Base-by-base conservation (phyloP, 2,888 invertebrate genomes). In the Spatulosminthurus flaviceps region DNA sequence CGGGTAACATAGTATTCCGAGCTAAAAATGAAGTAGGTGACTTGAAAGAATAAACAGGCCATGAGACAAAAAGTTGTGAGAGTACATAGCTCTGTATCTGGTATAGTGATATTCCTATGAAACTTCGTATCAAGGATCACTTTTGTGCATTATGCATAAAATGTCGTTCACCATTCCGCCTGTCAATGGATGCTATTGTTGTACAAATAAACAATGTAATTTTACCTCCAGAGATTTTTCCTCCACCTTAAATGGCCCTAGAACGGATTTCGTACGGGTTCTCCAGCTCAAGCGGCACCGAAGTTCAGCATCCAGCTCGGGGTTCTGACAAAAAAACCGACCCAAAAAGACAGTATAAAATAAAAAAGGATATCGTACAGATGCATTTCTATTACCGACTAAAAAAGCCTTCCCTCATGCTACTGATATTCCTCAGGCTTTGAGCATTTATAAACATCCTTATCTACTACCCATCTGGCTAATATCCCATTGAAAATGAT, bases 231-330 rank as follows among this genome's bases (percentile, higher is more conserved):
- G 71, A 2, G 86, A 86, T 71, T 83, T 77, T 72, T 86, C 86
- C 80, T 86, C 86, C 43, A 86, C 77, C 70, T 84, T 84, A 60
- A 86, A 85, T 0, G 86, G 86, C 21, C 82, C 84, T 26, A 86
- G 80, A 4, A 83, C 73, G n/a, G 86, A 85, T 28, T 79, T 81
- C 0, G 84, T 80, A 16, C 83, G 82, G 11, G 76, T 76, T 71
- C 81, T 69, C 11, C 69, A 71, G 19, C 84, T 77, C 22, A 76
- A 80, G 13, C 85, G 81, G 74, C 86, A 86, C 66, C 81, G 76
- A 24, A 86, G 78, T 9, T 41, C 28, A 9, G 86, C 83, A 76
- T 86, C 86, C 60, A 85, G 16, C 79, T 82, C 80, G 9, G 84
- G 82, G 0, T 82, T 79, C 86, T 86, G 66, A 43, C 21, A 22